Evolutionary conservation across 2,113 vertebrate genomes (phyloP), one percentile per base, ranked within the genome.

Genomic region (Vidua macroura): DNA sequence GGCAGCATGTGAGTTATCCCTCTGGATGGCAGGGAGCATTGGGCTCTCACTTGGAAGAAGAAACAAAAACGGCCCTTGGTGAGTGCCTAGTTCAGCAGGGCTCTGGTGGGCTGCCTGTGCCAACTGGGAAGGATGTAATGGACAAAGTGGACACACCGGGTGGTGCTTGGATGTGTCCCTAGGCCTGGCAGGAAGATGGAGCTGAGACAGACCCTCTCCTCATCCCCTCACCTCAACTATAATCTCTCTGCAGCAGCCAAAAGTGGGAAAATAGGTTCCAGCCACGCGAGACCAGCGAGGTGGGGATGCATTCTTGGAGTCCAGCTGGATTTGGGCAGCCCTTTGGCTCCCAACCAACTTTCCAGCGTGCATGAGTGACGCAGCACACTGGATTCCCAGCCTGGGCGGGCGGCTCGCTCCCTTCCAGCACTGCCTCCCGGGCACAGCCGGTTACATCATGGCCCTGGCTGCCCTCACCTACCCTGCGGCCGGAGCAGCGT

Each of bases 201-300:
- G 22, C 35, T 9, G 18, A 39, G 44, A 19, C 20, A 58, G 46
- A 59, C 19, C 66, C 41, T 46, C 25, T 81, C 5, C 53, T 27
- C 13, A 2, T 11, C 23, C 35, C 11, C 33, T 82, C 1, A 0
- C 28, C 39, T 82, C 31, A 25, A 6, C 39, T 19, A 5, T 28
- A 12, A 4, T 31, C 56, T 82, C 41, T 55, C 51, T 0, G 0
- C 27, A 35, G 70, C n/a, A 30, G 31, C 67, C 0, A 0, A 66
- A 75, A 84, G 22, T 11, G 1, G 66, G 53, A 69, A 80, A 91
- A 41, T 43, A 74, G 55, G 64, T 69, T 83, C 49, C 1, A 2
- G 46, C 35, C 2, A 0, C 2, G 0, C 0, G 6, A 77, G 66
- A 44, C 12, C 1, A 3, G 37, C 1, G 2, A 87, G 51, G 51